phyloP scores from a whole-genome alignment of 2,797 vertebrate genomes.

The Hephaestus fuliginosus region DNA sequence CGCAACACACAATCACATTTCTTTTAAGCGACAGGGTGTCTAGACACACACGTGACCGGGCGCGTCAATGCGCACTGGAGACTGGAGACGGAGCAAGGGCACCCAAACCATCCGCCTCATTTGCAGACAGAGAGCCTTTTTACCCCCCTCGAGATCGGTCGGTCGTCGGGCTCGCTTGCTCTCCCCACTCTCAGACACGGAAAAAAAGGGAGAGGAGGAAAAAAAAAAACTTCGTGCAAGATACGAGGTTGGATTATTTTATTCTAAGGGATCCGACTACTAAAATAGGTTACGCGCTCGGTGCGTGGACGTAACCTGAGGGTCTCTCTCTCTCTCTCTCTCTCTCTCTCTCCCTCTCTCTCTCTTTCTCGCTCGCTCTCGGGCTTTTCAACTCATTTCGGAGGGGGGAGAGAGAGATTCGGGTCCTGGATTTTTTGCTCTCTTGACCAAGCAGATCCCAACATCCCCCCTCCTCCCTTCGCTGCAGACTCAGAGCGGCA shows the following conservation, averaged over 20 bases:
- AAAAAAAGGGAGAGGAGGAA: too few species aligned
- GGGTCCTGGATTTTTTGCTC: constrained; percentile 74
- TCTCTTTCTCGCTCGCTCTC: not conserved
- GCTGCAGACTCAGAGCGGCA: constrained; percentile 58
- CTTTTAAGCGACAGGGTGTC: constrained; percentile 97
- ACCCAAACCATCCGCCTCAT: constrained; percentile 84
- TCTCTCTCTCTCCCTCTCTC: constrained; percentile 33
- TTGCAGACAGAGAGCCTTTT: constrained; percentile 65
- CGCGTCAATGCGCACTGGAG: constrained; percentile 92
- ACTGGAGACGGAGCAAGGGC: constrained; percentile 84
- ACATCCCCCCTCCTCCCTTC: constrained; percentile 34
- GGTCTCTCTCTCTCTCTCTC: constrained; percentile 48
- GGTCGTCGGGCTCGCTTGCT: constrained; percentile 71
- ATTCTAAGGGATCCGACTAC: constrained; percentile 53
- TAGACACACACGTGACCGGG: constrained; percentile 96
- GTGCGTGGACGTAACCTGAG: constrained; percentile 65
- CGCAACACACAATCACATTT: constrained; percentile 96
- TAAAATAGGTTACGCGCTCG: constrained; percentile 58
- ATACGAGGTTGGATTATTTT: constrained; percentile 75
- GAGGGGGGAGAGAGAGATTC: constrained; percentile 47
- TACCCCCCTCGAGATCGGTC: constrained; percentile 70
- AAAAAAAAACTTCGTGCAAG: constrained; percentile 62
- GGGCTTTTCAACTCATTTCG: constrained; percentile 50
- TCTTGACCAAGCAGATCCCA: constrained; percentile 54
- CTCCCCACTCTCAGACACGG: constrained; percentile 63